Evolutionary conservation across 1,140 invertebrate species (phyloP).

Genomic region (Drosophila serrata): DNA sequence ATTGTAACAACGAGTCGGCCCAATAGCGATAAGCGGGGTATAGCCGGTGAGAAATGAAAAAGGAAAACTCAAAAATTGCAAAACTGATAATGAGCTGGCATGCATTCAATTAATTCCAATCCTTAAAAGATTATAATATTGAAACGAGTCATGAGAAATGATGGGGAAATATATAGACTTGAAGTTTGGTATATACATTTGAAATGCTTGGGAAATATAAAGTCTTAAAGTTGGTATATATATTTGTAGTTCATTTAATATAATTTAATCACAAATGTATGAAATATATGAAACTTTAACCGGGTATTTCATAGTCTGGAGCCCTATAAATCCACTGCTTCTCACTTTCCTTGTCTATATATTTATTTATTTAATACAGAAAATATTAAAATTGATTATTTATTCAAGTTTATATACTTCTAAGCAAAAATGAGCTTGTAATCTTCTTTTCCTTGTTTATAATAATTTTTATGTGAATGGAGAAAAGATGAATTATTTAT

Average conservation of each 20-base stretch:
- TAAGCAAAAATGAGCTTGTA: neutral
- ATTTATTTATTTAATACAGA: neutral
- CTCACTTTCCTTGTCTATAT: too few species aligned
- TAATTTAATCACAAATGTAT: too few species aligned
- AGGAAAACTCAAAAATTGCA: neutral
- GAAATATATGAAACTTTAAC: neutral
- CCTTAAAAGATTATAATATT: neutral
- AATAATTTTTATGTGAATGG: too few species aligned
- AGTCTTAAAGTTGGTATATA: too few species aligned
- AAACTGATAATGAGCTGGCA: neutral
- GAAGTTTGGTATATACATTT: too few species aligned
- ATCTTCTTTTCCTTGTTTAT: neutral
- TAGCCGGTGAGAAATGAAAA: neutral
- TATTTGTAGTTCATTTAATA: too few species aligned
- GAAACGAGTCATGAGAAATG: too few species aligned
- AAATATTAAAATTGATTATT: neutral
- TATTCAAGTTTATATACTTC: neutral
- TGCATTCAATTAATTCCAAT: neutral
- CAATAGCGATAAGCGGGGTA: conserved; percentile 37
- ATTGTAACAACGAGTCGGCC: conserved; percentile 30
- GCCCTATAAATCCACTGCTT: too few species aligned
- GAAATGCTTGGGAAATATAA: too few species aligned
- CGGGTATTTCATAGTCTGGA: too few species aligned
- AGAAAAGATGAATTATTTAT: too few species aligned
- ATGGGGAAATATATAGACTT: too few species aligned